Evolutionary conservation across 2,888 invertebrate genomes (phyloP).

Genomic region (Drosophila differens): DNA sequence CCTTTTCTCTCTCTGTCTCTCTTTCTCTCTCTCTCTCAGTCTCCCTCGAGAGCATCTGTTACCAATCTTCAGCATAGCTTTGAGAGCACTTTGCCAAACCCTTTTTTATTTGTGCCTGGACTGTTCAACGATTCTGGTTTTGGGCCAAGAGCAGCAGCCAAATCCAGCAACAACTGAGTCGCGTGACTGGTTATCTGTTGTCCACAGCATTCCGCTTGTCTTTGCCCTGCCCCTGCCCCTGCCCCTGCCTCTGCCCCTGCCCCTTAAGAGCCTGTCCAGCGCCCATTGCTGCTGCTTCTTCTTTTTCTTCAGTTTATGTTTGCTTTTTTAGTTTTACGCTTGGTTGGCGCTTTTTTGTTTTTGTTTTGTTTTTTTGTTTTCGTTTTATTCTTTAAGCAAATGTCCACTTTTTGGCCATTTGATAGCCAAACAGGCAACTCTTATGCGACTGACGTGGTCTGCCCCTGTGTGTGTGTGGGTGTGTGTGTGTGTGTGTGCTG

Average conservation of each 20-base stretch:
- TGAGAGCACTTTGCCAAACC: constrained; percentile 17
- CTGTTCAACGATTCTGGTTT: constrained; percentile 32
- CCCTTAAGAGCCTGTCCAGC: neutral
- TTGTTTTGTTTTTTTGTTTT: constrained; percentile 11
- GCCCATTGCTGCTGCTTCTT: neutral
- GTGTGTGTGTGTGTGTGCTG: constrained; percentile 1
- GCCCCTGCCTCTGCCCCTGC: too few species aligned
- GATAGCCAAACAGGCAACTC: constrained; percentile 80
- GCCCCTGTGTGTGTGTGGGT: constrained; percentile 26
- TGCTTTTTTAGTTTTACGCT: constrained; percentile 24
- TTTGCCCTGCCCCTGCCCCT: neutral
- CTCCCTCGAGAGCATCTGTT: constrained; percentile 14
- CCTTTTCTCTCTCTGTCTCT: neutral
- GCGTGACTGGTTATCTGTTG: constrained; percentile 32
- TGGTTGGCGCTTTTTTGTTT: constrained; percentile 20
- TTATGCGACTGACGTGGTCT: constrained; percentile 72
- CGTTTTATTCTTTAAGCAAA: constrained; percentile 65
- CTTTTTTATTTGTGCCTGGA: constrained; percentile 5
- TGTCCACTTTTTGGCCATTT: constrained; percentile 79
- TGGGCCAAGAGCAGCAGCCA: constrained; percentile 6
- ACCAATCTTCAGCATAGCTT: constrained; percentile 12
- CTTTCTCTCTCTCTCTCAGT: neutral
- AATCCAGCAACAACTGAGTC: constrained; percentile 5
- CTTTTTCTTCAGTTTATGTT: constrained; percentile 1
- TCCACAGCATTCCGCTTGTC: constrained; percentile 13